A percentile compares a stretch with the other conserved stretches of the same genome.
phyloP scores from a whole-genome alignment of 2,113 vertebrate species.

The Etia nguti region DNA sequence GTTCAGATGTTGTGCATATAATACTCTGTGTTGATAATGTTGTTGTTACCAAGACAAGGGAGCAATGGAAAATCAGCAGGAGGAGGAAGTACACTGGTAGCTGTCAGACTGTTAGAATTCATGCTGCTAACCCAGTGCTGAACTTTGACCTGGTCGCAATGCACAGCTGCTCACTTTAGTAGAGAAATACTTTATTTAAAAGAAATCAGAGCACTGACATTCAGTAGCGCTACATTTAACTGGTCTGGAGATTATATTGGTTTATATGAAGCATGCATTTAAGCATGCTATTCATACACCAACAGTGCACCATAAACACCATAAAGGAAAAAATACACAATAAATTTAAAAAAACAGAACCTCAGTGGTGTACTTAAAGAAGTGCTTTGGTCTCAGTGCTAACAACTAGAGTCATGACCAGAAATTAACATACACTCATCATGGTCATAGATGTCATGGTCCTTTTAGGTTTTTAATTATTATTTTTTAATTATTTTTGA shows the following conservation, averaged over 20 bases:
- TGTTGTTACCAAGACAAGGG: constrained; percentile 23
- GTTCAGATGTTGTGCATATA: constrained; percentile 35
- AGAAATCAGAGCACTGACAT: neutral
- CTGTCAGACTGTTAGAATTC: neutral
- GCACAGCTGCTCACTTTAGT: neutral
- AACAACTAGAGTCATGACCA: neutral
- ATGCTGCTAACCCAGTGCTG: neutral
- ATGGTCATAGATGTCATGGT: neutral
- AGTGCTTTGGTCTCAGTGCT: neutral
- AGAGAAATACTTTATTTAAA: neutral
- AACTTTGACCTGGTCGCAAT: constrained; percentile 17
- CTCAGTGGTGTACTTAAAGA: neutral
- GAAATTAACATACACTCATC: neutral
- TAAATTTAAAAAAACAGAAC: neutral
- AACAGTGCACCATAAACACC: neutral
- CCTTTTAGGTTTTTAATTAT: neutral
- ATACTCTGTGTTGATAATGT: constrained; percentile 29
- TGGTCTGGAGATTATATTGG: neutral
- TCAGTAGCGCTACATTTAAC: neutral
- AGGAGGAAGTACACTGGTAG: neutral
- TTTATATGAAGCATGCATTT: neutral
- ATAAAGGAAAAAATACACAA: neutral
- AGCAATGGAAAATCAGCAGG: neutral
- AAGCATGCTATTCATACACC: neutral
- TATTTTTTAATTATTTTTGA: no score